Percentiles rank a stretch among this genome's conserved stretches.
Conservation (phyloP, 23 tunicate genomes). For the Halocynthia roretzi region DNA sequence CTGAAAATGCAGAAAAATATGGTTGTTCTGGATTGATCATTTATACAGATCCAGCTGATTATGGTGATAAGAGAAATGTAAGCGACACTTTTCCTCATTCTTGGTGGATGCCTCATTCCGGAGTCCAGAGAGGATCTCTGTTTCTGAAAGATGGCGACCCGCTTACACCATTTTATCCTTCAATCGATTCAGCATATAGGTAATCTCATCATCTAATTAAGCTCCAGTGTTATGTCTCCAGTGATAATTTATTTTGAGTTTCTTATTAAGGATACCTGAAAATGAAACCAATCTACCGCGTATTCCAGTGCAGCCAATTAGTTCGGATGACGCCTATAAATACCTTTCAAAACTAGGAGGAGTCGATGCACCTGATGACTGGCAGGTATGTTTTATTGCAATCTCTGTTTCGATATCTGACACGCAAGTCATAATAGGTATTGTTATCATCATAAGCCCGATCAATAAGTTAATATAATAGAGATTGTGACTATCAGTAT, state of each 20-base stretch:
- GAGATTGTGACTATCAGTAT: no score
- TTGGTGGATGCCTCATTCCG: conserved; percentile 86
- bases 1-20: conserved; percentile 42
- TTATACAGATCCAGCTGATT: conserved; percentile 79
- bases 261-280: conserved; percentile 15
- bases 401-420: no score
- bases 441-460: no score
- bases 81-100: conserved; percentile 54
- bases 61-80: conserved; percentile 23
- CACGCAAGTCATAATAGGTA: no score
- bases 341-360: conserved; percentile 65
- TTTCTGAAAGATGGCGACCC: conserved; percentile 61
- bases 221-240: neutral
- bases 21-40: conserved; percentile 74
- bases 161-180: conserved; percentile 83
- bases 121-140: conserved; percentile 78
- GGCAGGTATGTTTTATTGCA: conserved; percentile 45
- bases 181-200: conserved; percentile 70
- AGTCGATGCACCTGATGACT: conserved; percentile 48
- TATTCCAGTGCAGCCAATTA: conserved; percentile 91
- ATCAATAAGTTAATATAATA: no score
- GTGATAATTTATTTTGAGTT: neutral
- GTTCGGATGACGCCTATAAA: conserved; percentile 67
- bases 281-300: conserved; percentile 42
- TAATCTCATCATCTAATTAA: neutral